A percentile compares a stretch with the other conserved stretches of the same genome.
These are phyloP conservation scores for Heliconius hortense DNA, from an alignment of 2,888 invertebrate species.

Conservation along the genomic window DNA sequence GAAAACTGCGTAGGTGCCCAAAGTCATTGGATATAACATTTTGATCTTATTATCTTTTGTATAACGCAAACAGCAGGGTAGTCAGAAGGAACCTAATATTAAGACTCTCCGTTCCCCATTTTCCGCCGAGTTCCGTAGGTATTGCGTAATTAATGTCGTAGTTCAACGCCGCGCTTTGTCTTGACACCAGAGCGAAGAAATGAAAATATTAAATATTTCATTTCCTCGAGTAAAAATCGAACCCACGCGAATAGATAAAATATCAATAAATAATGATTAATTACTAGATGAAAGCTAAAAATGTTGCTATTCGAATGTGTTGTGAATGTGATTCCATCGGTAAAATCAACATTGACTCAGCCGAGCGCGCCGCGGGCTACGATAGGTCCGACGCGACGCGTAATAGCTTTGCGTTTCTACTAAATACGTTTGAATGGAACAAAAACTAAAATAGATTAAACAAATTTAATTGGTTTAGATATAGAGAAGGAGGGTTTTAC, in stretches of 20 bases:
- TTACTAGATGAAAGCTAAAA: background rate
- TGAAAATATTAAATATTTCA: too few species aligned
- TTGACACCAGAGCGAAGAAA: too few species aligned
- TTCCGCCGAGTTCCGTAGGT: too few species aligned
- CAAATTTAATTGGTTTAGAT: background rate
- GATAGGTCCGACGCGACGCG: background rate
- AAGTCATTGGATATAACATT: too few species aligned
- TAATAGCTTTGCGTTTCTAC: background rate
- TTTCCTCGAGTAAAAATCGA: too few species aligned
- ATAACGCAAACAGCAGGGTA: too few species aligned
- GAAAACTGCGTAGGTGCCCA: too few species aligned
- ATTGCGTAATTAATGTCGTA: too few species aligned
- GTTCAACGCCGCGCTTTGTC: too few species aligned
- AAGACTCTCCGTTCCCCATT: too few species aligned
- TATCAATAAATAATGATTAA: background rate
- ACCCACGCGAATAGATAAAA: background rate
- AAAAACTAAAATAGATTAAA: background rate
- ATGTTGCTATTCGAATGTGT: slow-evolving; percentile 1
- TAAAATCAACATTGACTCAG: slow-evolving; percentile 30
- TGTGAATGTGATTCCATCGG: slow-evolving; percentile 17
- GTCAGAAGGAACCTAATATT: too few species aligned
- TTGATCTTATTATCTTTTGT: too few species aligned
- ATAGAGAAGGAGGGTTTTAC: background rate
- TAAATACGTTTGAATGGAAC: slow-evolving; percentile 1
- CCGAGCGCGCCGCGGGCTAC: background rate